Conservation (phyloP, 92 coral and sea anemone genomes). For the Plumapathes pennacea region DNA sequence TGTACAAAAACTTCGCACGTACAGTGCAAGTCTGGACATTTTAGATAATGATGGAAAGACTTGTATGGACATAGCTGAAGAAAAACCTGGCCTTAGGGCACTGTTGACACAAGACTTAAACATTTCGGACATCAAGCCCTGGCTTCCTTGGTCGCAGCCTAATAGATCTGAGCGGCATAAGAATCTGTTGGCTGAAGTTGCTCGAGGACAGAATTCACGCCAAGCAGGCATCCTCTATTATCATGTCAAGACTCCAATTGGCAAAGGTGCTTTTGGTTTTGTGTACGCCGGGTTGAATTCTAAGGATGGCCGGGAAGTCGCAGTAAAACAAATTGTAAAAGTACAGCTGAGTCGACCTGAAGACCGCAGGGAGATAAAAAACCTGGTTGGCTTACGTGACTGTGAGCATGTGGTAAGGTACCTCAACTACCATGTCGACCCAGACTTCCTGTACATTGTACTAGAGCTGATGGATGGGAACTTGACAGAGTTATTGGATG, state of each 20-base stretch:
- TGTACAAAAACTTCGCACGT: neutral
- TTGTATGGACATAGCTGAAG: conserved; percentile 9
- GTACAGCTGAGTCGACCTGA: conserved; percentile 15
- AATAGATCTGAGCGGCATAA: conserved; percentile 4
- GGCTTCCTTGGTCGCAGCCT: conserved; percentile 13
- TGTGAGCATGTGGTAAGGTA: conserved; percentile 48
- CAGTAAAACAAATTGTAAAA: conserved; percentile 42
- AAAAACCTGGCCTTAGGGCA: conserved; percentile 2
- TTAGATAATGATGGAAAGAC: neutral
- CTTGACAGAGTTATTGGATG: conserved; percentile 15
- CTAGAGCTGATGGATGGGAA: conserved; percentile 55
- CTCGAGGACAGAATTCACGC: conserved; percentile 7
- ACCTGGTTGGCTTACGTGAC: conserved; percentile 21
- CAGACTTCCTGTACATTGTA: conserved; percentile 15
- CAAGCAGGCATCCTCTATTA: conserved; percentile 1
- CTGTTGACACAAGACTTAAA: neutral
- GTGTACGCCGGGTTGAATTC: conserved; percentile 37
- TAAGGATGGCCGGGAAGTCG: conserved; percentile 45
- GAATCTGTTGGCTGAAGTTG: conserved; percentile 14
- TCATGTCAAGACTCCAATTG: conserved; percentile 22
- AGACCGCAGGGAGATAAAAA: conserved; percentile 36
- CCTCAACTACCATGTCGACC: conserved; percentile 3
- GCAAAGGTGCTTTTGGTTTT: conserved; percentile 21
- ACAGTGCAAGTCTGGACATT: neutral
- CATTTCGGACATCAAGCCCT: neutral